phyloP scores from a whole-genome alignment of 64 coral and sea anemone genomes.

The Anthopleura sola region DNA sequence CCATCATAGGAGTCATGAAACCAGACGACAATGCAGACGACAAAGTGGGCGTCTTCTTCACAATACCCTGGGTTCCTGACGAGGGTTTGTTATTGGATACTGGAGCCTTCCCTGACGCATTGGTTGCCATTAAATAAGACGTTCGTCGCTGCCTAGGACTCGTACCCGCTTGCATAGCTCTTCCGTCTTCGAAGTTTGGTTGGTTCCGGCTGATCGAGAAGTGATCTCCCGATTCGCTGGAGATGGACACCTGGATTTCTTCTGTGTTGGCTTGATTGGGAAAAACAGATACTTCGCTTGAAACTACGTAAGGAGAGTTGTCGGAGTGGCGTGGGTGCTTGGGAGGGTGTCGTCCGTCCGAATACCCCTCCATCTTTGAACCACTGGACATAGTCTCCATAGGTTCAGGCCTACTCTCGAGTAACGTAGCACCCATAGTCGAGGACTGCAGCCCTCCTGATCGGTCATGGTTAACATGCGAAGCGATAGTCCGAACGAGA shows the following conservation, averaged over 20 bases:
- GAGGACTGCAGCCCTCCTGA: slow-evolving; percentile 61
- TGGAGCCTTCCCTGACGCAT: background rate
- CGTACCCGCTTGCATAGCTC: slow-evolving; percentile 4
- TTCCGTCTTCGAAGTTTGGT: slow-evolving; percentile 26
- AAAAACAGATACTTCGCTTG: slow-evolving; percentile 42
- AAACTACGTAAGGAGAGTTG: background rate
- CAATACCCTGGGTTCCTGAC: background rate
- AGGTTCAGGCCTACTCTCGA: slow-evolving; percentile 53
- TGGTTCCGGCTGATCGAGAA: slow-evolving; percentile 1
- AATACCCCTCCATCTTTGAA: background rate
- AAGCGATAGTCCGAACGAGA: slow-evolving; percentile 43
- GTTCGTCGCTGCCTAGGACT: slow-evolving; percentile 57
- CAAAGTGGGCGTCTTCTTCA: slow-evolving; percentile 27
- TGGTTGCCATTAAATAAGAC: slow-evolving; percentile 85
- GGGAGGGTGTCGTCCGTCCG: background rate
- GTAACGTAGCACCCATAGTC: slow-evolving; percentile 65
- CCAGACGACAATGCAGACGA: slow-evolving; percentile 45
- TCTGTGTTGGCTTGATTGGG: slow-evolving; percentile 13
- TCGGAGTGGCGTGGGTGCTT: slow-evolving; percentile 14
- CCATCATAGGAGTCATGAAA: slow-evolving; percentile 54
- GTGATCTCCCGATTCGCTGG: slow-evolving; percentile 10
- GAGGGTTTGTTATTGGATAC: slow-evolving; percentile 21
- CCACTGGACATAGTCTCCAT: background rate
- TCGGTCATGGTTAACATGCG: slow-evolving; percentile 41
- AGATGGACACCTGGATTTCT: background rate